Evolutionary conservation across 2,113 vertebrate species (phyloP), one percentile per base, ranked within the genome.

Genomic region (Podiceps cristatus): DNA sequence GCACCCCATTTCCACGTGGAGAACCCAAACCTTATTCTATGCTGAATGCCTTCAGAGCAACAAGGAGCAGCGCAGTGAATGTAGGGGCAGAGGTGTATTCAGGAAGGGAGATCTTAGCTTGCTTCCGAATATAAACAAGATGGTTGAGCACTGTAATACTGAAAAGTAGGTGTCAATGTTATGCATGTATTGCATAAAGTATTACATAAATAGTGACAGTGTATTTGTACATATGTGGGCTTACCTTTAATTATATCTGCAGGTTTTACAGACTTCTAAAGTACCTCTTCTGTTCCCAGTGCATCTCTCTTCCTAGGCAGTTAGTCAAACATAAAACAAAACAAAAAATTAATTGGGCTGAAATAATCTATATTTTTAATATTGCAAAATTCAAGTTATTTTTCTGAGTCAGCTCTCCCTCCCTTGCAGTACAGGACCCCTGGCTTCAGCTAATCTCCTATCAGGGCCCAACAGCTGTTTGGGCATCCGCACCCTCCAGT

Each of bases 361-460:
- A 79, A 74, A 55, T 28, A 74, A 40, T 33, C 12, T 0, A 0
- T 18, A 14, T 74, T 91, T 78, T 55, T 44, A 55, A 64, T 17
- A 50, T 4, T 55, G 50, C 53, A 52, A 86, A 86, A 86, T 73
- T 77, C 11, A 42, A 31, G 35, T 64, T 63, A 27, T 44, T 28
- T 76, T 73, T 77, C 52, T 53, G 72, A 87, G 81, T 35, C 56
- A 63, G 16, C 44, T 93, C 62, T 85, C 56, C 31, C 55, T 91
- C 13, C 52, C 72, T 59, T 52, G 79, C 35, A 20, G 60, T 25
- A 27, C 42, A 91, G 80, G 56, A 59, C 56, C 52, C 68, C 62
- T 68, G 73, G 53, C 80, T 96, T 72, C 81, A 73, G 74, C 85
- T 93, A 25, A 90, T 93, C 90, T 96, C 25, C 76, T 96, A 96